Percentiles rank a stretch among this genome's conserved stretches.
Evolutionary conservation across 1,140 invertebrate species (phyloP).

Genomic region (Lamellibrachia luymesi): DNA sequence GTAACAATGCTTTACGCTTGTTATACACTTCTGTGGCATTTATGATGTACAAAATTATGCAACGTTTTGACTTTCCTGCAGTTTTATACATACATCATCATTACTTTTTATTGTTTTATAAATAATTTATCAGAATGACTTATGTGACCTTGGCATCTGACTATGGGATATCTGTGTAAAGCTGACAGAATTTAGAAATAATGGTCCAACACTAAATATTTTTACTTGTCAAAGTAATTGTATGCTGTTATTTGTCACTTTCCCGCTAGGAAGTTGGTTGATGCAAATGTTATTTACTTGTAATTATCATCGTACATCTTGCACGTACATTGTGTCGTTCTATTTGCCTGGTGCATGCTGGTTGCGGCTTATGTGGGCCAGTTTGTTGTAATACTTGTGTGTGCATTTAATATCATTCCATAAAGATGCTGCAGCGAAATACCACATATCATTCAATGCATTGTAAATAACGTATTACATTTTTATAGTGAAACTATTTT

Average conservation of each 20-base stretch:
- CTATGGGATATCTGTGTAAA: neutral
- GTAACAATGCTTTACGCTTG: no score
- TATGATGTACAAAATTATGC: neutral
- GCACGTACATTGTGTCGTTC: neutral
- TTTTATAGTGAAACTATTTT: neutral
- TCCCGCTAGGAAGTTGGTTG: neutral
- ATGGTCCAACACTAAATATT: neutral
- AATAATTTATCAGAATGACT: neutral
- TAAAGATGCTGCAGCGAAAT: neutral
- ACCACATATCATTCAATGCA: neutral
- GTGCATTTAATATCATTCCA: neutral
- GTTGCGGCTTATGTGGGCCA: no score
- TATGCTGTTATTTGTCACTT: neutral
- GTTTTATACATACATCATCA: neutral
- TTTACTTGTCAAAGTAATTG: neutral
- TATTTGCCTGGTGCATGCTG: neutral
- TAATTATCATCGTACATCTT: neutral
- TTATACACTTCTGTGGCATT: neutral
- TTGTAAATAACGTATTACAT: neutral
- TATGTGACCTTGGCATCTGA: neutral
- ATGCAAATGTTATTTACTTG: neutral
- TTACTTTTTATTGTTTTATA: neutral
- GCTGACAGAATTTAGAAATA: neutral
- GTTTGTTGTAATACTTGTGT: neutral
- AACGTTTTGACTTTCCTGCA: neutral